A percentile compares a stretch with the other conserved stretches of the same genome.
Evolutionary conservation across 2,888 invertebrate genomes (phyloP).

Genomic region (Chaetogeoica ovagalla): DNA sequence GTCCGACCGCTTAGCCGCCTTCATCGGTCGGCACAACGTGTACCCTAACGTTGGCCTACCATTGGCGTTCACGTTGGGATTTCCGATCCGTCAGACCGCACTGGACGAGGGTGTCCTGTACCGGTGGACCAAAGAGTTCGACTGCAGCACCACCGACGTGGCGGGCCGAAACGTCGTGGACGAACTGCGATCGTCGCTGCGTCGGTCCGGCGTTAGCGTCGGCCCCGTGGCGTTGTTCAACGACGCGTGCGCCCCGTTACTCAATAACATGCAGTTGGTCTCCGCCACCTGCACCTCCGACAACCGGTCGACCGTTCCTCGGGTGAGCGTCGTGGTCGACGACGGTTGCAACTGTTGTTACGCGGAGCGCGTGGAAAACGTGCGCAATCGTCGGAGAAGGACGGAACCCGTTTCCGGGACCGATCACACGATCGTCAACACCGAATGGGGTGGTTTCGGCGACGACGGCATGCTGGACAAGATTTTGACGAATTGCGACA

Average conservation of each 20-base stretch:
- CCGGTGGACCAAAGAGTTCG: constrained; percentile 23
- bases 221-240: not conserved
- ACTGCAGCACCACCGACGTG: not conserved
- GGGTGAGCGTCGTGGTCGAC: not conserved
- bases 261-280: not conserved
- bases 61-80: not conserved
- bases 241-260: not conserved
- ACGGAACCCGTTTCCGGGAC: too few relatives aligned
- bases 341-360: constrained; percentile 9
- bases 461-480: not conserved
- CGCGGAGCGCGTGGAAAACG: not conserved
- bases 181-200: not conserved
- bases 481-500: not conserved
- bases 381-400: too few relatives aligned
- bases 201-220: not conserved
- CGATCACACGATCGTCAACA: not conserved
- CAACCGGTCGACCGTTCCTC: not conserved
- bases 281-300: too few relatives aligned
- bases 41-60: not conserved
- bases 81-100: not conserved
- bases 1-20: not conserved
- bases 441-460: constrained; percentile 15
- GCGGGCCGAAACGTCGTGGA: not conserved
- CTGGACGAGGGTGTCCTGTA: not conserved
- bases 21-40: not conserved